Evolutionary conservation across 2,888 invertebrate species (phyloP).

Genomic region (Agonopterix subpropinquella): DNA sequence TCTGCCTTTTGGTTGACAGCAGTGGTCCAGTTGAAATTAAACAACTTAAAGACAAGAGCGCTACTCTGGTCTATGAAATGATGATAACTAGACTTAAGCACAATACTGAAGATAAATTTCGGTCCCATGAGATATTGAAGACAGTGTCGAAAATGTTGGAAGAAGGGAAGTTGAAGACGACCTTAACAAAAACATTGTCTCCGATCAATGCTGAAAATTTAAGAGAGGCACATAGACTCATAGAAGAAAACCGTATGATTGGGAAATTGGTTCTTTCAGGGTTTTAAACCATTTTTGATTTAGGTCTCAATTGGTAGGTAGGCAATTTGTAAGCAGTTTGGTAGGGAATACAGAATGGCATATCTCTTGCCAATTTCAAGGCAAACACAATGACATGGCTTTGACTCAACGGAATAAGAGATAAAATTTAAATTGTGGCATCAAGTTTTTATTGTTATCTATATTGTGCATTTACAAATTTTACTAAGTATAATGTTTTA

Average conservation of each 20-base stretch:
- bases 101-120: slow-evolving; percentile 49
- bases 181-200: slow-evolving; percentile 45
- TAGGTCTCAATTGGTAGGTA: too few species aligned
- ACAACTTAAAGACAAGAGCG: slow-evolving; percentile 53
- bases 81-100: slow-evolving; percentile 56
- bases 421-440: too few species aligned
- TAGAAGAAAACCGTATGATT: slow-evolving; percentile 47
- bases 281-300: slow-evolving; percentile 22
- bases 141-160: slow-evolving; percentile 48
- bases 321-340: too few species aligned
- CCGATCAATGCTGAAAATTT: slow-evolving; percentile 60
- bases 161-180: slow-evolving; percentile 40
- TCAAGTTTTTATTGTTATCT: too few species aligned
- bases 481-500: too few species aligned
- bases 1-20: slow-evolving; percentile 58
- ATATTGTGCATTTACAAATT: too few species aligned
- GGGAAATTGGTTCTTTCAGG: slow-evolving; percentile 55
- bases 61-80: slow-evolving; percentile 54
- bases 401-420: too few species aligned
- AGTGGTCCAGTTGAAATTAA: slow-evolving; percentile 45
- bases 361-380: too few species aligned
- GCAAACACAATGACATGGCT: too few species aligned
- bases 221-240: slow-evolving; percentile 47
- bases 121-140: slow-evolving; percentile 45
- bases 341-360: too few species aligned